Evolutionary conservation across 2,113 vertebrate genomes (phyloP).

Genomic region (Phalacrocorax pelagicus): DNA sequence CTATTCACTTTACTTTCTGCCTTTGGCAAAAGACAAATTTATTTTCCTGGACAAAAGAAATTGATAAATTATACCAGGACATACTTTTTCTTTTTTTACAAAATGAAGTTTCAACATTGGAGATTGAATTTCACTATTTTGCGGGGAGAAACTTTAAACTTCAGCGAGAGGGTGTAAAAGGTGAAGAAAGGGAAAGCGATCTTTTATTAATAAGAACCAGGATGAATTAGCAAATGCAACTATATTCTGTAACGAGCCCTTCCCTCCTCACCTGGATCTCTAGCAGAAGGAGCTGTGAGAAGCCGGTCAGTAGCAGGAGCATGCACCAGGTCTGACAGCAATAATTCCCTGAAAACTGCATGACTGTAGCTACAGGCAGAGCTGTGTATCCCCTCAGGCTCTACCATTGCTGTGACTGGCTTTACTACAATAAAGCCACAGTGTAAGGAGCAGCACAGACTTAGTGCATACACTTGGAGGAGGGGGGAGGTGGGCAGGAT

Average conservation of each 20-base stretch:
- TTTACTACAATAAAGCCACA: accelerated
- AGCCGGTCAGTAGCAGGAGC: background rate
- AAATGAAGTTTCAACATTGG: background rate
- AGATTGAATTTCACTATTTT: background rate
- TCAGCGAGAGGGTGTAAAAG: background rate
- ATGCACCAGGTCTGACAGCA: background rate
- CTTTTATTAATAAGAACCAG: background rate
- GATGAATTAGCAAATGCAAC: background rate
- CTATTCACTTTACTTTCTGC: background rate
- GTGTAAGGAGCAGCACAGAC: background rate
- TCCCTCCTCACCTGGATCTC: background rate
- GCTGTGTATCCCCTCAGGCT: background rate
- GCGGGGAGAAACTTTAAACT: background rate
- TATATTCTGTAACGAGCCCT: accelerated
- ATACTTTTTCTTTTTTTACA: background rate
- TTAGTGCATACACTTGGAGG: background rate
- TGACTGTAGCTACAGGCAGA: background rate
- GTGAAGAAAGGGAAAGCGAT: background rate
- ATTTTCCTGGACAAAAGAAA: background rate
- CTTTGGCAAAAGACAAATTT: background rate
- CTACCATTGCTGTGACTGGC: accelerated
- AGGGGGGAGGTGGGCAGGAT: background rate
- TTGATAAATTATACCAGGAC: background rate
- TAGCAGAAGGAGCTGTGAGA: background rate
- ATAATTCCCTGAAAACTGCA: background rate